Evolutionary conservation across 2,797 vertebrate species (phyloP).

Genomic region (Etheostoma nigrum): DNA sequence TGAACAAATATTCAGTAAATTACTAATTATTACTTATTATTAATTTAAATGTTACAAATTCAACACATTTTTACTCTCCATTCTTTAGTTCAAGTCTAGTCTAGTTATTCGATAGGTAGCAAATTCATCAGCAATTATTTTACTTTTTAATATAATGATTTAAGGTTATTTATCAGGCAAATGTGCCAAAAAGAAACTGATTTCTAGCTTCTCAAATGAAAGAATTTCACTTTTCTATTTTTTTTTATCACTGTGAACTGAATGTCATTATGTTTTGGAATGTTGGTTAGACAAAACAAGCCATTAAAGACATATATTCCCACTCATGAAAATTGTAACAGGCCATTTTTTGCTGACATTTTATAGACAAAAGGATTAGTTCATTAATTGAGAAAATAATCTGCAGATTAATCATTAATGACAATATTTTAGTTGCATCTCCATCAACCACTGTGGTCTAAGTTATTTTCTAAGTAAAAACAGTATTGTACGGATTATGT

Average conservation of each 20-base stretch:
- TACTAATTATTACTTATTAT: too few species aligned
- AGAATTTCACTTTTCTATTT: background rate
- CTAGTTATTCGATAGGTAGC: background rate
- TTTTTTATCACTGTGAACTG: background rate
- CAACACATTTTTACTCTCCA: background rate
- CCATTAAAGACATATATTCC: too few species aligned
- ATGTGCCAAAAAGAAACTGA: background rate
- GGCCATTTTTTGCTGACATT: too few species aligned
- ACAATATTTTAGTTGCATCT: background rate
- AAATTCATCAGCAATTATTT: background rate
- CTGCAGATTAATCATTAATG: background rate
- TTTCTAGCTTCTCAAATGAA: background rate
- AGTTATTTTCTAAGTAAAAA: too few species aligned
- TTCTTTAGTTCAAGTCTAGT: background rate
- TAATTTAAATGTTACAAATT: background rate
- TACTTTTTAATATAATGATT: background rate
- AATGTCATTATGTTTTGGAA: too few species aligned
- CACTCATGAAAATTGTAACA: background rate
- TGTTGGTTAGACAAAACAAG: too few species aligned
- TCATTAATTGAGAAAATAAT: background rate
- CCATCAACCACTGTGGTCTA: too few species aligned
- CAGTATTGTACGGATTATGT: too few species aligned
- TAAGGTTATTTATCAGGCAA: background rate
- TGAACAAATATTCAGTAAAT: conserved; percentile 4
- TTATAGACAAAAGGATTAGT: background rate